phyloP scores from a whole-genome alignment of 1,140 invertebrate species.

The Anoplolepis gracilipes region DNA sequence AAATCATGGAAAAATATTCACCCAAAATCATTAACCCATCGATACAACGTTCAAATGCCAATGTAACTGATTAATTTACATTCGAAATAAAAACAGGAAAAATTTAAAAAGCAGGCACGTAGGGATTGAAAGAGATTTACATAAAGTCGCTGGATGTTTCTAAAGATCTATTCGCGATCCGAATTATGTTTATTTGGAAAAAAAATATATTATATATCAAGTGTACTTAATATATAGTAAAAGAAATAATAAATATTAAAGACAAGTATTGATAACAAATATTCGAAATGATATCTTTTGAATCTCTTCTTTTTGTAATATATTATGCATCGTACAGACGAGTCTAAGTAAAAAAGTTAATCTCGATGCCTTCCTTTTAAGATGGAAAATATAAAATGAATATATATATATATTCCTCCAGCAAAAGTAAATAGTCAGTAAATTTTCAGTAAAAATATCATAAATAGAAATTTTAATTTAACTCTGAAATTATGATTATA shows the following conservation, averaged over 20 bases:
- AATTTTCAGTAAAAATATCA: neutral
- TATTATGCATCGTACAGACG: neutral
- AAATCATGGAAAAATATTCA: neutral
- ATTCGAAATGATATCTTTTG: constrained; percentile 7
- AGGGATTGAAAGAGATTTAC: constrained; percentile 24
- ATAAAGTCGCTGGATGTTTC: neutral
- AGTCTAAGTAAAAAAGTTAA: constrained; percentile 28
- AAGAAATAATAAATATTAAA: neutral
- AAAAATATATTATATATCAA: neutral
- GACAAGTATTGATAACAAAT: neutral
- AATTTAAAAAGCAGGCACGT: neutral
- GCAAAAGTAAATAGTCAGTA: too few relatives aligned
- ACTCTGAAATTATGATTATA: constrained; percentile 24
- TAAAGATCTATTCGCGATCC: neutral
- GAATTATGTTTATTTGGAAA: neutral
- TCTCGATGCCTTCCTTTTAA: neutral
- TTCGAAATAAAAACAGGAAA: neutral
- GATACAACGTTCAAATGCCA: neutral
- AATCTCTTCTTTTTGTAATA: neutral
- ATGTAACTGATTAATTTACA: constrained; percentile 17
- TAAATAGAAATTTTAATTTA: constrained; percentile 21
- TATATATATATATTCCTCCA: constrained; percentile 18
- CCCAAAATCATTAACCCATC: neutral
- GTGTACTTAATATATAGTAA: neutral
- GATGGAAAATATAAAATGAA: neutral